Evolutionary conservation across 1,140 invertebrate species (phyloP), one percentile per base, ranked within the genome.

Genomic region (Ylistrum balloti): DNA sequence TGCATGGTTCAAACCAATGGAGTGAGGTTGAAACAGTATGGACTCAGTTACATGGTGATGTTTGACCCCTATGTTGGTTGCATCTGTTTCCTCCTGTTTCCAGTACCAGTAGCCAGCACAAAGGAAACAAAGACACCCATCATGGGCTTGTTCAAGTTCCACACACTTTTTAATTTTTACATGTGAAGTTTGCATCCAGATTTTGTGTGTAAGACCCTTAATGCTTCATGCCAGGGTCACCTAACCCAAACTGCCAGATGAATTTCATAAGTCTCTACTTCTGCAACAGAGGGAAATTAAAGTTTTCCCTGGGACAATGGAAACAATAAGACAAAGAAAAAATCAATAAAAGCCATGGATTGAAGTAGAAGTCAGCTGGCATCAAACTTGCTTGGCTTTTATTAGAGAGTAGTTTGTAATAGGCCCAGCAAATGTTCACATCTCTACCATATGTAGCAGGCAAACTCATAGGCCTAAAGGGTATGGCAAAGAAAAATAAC

Each of bases 241-340:
- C 56, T 74, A 74, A 74, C 56, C 56, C 56, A 74, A 74, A 74
- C 56, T 74, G 56, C 56, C 56, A 74, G 56, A 74, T 74, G 56
- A 74, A 74, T 74, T 74, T 74, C 56, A 74, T 74, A 74, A 74
- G 56, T 74, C 56, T 74, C 28, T 74, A 74, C 56, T 74, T 74
- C 56, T 74, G 56, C 56, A 74, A 74, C 56, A 74, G 90, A 94
- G 93, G 90, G 91, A 94, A 94, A 93, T 93, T 93, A 93, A 94
- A 94, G 93, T 93, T 92, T 93, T 92, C 87, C 38, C 90, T 87
- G 91, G 92, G 92, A 94, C 93, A 94, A 94, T 94, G 91, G 92
- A 89, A 91, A 92, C 91, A 92, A 92, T 93, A 94, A 93, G 94
- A 93, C 94, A 94, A 94, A 93, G 93, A 94, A 93, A 94, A 94